Evolutionary conservation across 2,888 invertebrate genomes (phyloP).

Genomic region (Erannis defoliaria): DNA sequence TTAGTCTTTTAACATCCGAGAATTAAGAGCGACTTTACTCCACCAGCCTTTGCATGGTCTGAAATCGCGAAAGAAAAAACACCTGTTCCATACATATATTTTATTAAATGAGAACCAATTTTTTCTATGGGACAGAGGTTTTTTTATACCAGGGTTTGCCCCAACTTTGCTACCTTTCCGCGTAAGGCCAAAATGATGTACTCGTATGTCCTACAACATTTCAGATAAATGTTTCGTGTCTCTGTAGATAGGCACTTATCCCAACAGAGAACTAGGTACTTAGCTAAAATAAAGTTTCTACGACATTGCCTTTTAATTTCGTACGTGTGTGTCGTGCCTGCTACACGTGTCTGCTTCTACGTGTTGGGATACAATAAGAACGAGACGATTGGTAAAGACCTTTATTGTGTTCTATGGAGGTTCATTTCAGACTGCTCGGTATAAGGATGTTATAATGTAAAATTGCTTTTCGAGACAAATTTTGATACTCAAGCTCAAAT

Average conservation of each 20-base stretch:
- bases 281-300: slow-evolving; percentile 12
- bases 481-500: too few relatives aligned
- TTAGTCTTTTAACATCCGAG: too few relatives aligned
- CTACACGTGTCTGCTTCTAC: slow-evolving; percentile 1
- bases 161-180: too few relatives aligned
- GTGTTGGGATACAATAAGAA: neutral
- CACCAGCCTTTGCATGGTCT: too few relatives aligned
- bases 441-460: too few relatives aligned
- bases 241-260: neutral
- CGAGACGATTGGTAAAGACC: neutral
- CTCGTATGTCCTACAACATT: neutral
- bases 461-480: neutral
- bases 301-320: slow-evolving; percentile 19
- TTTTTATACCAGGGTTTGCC: too few relatives aligned
- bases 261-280: neutral
- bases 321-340: slow-evolving; percentile 7
- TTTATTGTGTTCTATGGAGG: slow-evolving; percentile 1
- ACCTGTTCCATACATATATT: too few relatives aligned
- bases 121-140: too few relatives aligned
- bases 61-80: too few relatives aligned
- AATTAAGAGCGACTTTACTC: too few relatives aligned
- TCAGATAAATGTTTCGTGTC: neutral
- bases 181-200: too few relatives aligned
- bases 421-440: neutral
- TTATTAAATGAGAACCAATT: too few relatives aligned